Conservation (phyloP, 2,797 vertebrate species). For the Chrosomus eos region DNA sequence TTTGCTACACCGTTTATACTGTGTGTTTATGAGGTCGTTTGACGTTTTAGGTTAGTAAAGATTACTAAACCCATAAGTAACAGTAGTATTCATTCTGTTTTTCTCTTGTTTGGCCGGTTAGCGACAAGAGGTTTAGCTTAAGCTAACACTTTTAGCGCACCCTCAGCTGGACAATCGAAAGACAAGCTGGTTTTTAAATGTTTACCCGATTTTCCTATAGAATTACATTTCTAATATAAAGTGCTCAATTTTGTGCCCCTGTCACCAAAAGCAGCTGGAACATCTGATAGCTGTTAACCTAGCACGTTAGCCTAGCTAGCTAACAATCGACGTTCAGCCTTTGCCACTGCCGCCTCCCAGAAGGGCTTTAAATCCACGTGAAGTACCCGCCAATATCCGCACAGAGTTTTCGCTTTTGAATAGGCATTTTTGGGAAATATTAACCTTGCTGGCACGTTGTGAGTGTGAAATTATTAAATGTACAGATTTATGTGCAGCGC, state of each 20-base stretch:
- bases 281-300: slow-evolving; percentile 17
- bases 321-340: slow-evolving; percentile 37
- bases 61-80: not conserved
- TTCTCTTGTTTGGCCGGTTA: slow-evolving; percentile 32
- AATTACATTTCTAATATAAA: not conserved
- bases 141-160: slow-evolving; percentile 22
- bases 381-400: not conserved
- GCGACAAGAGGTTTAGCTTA: slow-evolving; percentile 17
- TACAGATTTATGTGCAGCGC: slow-evolving; percentile 8
- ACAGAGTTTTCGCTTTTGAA: not conserved
- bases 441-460: not conserved
- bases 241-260: not conserved
- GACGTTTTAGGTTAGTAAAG: not conserved
- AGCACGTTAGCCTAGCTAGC: slow-evolving; percentile 38
- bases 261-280: not conserved
- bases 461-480: not conserved
- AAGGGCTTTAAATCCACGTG: slow-evolving; percentile 28
- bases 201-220: not conserved
- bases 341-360: not conserved
- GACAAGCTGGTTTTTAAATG: not conserved
- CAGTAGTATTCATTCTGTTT: not conserved
- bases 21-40: not conserved
- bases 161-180: not conserved
- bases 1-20: not conserved
- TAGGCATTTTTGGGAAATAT: not conserved